A percentile compares a stretch with the other conserved stretches of the same genome.
Evolutionary conservation across 2,797 vertebrate genomes (phyloP).

Genomic region (Mormyrops boulengeri): DNA sequence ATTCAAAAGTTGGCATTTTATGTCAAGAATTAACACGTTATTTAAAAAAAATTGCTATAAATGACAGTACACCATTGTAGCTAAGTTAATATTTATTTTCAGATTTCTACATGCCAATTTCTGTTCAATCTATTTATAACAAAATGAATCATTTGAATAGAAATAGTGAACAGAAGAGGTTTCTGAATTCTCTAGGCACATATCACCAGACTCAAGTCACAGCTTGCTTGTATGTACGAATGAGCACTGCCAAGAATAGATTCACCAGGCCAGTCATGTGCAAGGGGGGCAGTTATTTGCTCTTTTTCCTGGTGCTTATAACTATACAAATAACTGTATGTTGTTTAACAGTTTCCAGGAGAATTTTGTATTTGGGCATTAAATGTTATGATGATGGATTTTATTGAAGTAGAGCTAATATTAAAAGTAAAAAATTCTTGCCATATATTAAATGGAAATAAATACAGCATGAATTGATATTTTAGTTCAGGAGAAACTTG

Average conservation of each 20-base stretch:
- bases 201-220: background rate
- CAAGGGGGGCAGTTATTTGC: background rate
- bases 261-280: background rate
- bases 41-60: background rate
- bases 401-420: background rate
- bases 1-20: background rate
- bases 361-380: background rate
- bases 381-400: background rate
- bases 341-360: background rate
- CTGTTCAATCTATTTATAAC: background rate
- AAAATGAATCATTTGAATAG: background rate
- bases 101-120: background rate
- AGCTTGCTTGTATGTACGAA: background rate
- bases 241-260: background rate
- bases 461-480: background rate
- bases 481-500: background rate
- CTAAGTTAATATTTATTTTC: slow-evolving; percentile 4
- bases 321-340: background rate
- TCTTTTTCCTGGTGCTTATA: background rate
- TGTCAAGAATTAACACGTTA: background rate
- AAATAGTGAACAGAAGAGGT: background rate
- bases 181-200: background rate
- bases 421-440: background rate
- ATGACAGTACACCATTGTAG: background rate
- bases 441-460: background rate